Conservation (phyloP, 2,797 vertebrate species). For the Anableps anableps region DNA sequence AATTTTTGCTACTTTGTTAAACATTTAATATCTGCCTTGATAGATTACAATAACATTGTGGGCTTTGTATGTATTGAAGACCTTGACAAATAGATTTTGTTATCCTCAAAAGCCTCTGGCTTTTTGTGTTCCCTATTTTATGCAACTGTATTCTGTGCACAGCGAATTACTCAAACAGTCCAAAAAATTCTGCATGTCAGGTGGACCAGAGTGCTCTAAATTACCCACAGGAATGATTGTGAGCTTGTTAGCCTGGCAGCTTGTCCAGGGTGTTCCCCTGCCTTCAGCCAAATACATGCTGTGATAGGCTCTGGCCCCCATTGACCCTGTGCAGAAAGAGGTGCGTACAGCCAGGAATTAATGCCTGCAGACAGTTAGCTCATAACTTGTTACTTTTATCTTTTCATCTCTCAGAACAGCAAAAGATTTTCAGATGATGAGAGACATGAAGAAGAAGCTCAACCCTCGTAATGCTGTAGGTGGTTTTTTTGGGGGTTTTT, state of each 20-base stretch:
- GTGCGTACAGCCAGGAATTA: conserved; percentile 44
- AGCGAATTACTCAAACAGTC: conserved; percentile 10
- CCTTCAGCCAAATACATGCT: conserved; percentile 69
- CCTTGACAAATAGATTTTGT: neutral
- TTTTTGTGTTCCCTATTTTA: conserved; percentile 4
- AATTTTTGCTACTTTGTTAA: neutral
- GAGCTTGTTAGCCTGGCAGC: conserved; percentile 44
- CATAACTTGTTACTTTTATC: conserved; percentile 32
- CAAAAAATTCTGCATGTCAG: conserved; percentile 13
- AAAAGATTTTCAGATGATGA: conserved; percentile 94
- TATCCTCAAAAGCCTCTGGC: neutral
- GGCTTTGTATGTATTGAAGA: conserved; percentile 3
- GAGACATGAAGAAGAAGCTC: conserved; percentile 90
- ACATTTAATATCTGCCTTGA: neutral
- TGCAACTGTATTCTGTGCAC: neutral
- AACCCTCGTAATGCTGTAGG: conserved; percentile 90
- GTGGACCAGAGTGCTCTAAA: conserved; percentile 25
- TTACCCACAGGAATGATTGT: conserved; percentile 41
- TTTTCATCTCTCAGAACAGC: conserved; percentile 82
- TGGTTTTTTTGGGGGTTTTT: conserved; percentile 36
- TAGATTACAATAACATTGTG: neutral
- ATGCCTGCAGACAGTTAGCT: conserved; percentile 38
- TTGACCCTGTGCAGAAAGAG: conserved; percentile 34
- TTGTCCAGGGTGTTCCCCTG: conserved; percentile 61
- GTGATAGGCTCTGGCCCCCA: conserved; percentile 47